Base-by-base conservation (phyloP, 2,797 vertebrate species). In the Protonibea diacanthus region DNA sequence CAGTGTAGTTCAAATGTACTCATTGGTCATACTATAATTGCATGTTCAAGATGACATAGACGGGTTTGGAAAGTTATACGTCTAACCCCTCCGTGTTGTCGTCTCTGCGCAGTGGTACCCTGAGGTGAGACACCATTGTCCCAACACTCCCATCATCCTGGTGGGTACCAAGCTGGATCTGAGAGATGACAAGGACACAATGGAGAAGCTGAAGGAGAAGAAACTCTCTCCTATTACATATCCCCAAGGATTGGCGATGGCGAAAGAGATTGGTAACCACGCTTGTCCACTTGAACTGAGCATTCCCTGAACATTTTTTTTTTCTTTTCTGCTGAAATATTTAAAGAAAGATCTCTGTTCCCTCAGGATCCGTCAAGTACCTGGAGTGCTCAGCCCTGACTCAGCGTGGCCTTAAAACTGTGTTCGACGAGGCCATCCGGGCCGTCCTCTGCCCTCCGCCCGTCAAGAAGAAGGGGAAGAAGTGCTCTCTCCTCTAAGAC, bases 391-490 rank as follows among this genome's bases (percentile, higher is more conserved):
- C 98, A 0, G 98, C 98, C 29, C 95, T 99, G 84, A 99, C 98
- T 1, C 98, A 99, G 93, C 94, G 97, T 62, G 98, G 97, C 92
- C 98, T 99, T 93, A 99, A 99, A 96, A 98, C 98, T 48, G 98
- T 99, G 95, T 99, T 99, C 61, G 98, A 99, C 1, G 98, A 99
- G 95, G 98, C 98, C n/a, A 99, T 99, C 73, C 95, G 98, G 87
- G 98, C 98, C 0, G 98, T 99, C 38, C 96, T 99, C 71, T 99
- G 97, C 93, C 98, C 98, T 27, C 97, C 97, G 11, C 98, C 97
- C 0, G 95, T 96, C 78, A 98, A 97, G 96, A 98, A 96, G 95
- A 96, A 95, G 93, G 95, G 95, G 93, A 98, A 94, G 91, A 97
- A 95, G 88, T 99, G 97, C 85, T 86, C 94, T 85, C 91, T 98